These are phyloP conservation scores for Diplolepis rosae DNA, from an alignment of 2,888 invertebrate genomes.

Conservation along the genomic window DNA sequence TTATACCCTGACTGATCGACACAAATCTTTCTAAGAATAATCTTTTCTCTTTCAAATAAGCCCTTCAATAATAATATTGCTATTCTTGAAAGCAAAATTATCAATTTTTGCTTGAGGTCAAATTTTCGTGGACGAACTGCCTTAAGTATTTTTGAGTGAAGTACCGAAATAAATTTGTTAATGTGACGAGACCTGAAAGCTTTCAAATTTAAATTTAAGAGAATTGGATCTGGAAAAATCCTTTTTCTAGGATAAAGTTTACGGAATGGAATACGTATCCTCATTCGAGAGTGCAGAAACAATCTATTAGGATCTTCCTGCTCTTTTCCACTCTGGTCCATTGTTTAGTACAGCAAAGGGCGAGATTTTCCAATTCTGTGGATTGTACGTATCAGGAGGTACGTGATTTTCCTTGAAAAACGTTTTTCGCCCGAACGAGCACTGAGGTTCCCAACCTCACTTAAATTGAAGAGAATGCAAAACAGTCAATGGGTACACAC, in stretches of 20 bases:
- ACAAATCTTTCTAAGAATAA: too few species aligned
- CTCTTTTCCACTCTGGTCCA: background rate
- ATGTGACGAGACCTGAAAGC: background rate
- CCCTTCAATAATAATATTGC: too few species aligned
- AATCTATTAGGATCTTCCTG: conserved; percentile 13
- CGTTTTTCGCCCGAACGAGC: conserved; percentile 28
- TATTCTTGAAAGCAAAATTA: too few species aligned
- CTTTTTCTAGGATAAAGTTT: background rate
- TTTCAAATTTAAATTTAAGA: background rate
- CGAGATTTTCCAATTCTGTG: background rate
- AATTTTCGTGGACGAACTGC: too few species aligned
- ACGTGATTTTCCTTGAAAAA: conserved; percentile 38
- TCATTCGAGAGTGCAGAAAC: background rate
- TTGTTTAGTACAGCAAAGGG: background rate
- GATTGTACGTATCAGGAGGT: background rate
- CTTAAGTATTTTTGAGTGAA: too few species aligned
- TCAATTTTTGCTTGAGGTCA: too few species aligned
- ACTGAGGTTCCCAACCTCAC: conserved; percentile 36
- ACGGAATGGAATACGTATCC: background rate
- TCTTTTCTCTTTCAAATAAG: too few species aligned
- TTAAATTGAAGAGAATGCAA: conserved; percentile 50
- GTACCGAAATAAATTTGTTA: too few species aligned
- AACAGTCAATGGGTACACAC: conserved; percentile 50
- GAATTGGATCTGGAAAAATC: conserved; percentile 4
- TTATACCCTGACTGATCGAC: too few species aligned